These are phyloP conservation scores for Galerucella pusilla DNA, from an alignment of 2,888 invertebrate genomes.

Conservation along the genomic window DNA sequence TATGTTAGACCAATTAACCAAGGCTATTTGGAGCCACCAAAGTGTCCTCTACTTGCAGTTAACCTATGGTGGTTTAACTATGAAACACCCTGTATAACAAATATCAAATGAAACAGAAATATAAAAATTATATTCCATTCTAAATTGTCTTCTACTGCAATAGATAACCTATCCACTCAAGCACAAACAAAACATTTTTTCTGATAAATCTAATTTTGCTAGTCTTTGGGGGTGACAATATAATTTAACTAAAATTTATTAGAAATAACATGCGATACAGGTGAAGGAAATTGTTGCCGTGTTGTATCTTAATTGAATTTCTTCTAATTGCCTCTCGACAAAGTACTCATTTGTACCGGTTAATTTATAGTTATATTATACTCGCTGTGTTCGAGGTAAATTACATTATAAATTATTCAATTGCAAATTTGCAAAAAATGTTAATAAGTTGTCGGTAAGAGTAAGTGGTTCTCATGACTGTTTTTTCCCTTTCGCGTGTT, in stretches of 20 bases:
- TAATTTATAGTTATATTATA: constrained; percentile 36
- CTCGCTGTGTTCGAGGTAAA: constrained; percentile 23
- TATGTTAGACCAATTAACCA: too few species aligned
- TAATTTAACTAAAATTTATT: background rate
- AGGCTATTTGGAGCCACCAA: too few species aligned
- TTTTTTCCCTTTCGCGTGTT: constrained; percentile 24
- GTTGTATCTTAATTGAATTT: constrained; percentile 50
- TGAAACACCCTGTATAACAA: too few species aligned
- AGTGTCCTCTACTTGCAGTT: too few species aligned
- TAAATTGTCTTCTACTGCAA: too few species aligned
- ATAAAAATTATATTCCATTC: too few species aligned
- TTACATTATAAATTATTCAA: constrained; percentile 36
- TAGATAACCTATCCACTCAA: too few species aligned
- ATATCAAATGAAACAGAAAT: too few species aligned
- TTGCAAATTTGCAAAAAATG: constrained; percentile 36
- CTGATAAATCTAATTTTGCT: too few species aligned
- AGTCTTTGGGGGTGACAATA: too few species aligned
- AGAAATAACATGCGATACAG: constrained; percentile 34
- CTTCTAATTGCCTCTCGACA: constrained; percentile 46
- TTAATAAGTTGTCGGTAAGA: constrained; percentile 19
- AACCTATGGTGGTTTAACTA: too few species aligned
- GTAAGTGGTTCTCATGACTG: constrained; percentile 22
- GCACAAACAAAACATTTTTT: too few species aligned
- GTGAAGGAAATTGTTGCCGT: constrained; percentile 45
- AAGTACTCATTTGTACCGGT: constrained; percentile 44